Evolutionary conservation across 53 echinoderm and acorn worm genomes (phyloP), one percentile per base, ranked within the genome.

Genomic region (Luidia sarsii): DNA sequence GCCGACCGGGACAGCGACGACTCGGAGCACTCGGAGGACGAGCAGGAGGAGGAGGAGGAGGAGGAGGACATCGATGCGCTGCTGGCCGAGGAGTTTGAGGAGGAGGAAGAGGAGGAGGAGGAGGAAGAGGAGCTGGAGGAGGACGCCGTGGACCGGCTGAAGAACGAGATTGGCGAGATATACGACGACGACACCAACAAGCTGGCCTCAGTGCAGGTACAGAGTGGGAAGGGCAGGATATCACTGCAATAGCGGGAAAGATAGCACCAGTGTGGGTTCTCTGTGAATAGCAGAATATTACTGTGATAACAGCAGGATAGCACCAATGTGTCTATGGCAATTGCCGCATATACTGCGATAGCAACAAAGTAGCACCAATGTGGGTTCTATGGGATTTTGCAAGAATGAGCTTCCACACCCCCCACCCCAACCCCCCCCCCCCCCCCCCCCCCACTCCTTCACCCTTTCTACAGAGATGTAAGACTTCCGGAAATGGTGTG

Each of bases 21-120:
- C 50, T 99, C 99, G 0, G 97, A 96, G 35, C 83, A 77, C 28
- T 99, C 99, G 1, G 93, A 99, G 36, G 91, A 99, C 0, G 90
- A 93, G 22, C 83, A 88, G 28, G 89, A 92, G 18, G 95, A 95
- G 0, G 97, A 96, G 0, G 99, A 96, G 3, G 97, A 99, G 18
- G 99, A 99, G 43, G 94, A 99, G 16, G 99, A 95, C 64, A 92
- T 99, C 27, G 99, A 99, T 18, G 91, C 89, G 0, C 64, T 99
- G 89, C 84, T 99, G 82, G 99, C 94, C 1, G 99, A 99, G 67
- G 99, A 99, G 81, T 99, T 99, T 94, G 99, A 99, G 64, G 99
- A 97, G 22, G 99, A 99, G 67, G 99, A 99, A 36, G 99, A 94
- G 55, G 99, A 99, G 24, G 99, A 99, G 61, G 99, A 99, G 38